Evolutionary conservation across 1,140 invertebrate species (phyloP), one percentile per base, ranked within the genome.

Genomic region (Drosophila micromelanica): DNA sequence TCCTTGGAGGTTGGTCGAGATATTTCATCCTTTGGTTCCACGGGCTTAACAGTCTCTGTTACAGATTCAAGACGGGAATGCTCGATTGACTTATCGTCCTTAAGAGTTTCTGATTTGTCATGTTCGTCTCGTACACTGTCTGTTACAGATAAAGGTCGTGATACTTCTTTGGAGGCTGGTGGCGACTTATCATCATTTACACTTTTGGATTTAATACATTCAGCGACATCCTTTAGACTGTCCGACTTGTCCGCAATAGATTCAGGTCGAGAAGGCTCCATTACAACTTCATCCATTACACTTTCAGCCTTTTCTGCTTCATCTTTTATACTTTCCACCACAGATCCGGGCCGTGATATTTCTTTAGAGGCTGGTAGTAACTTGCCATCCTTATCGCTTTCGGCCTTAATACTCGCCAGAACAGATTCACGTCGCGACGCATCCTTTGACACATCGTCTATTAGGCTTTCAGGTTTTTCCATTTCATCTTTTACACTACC

Each of bases 321-420:
- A 4, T 57, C 69, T 6, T 74, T 74, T 8, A 70, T 20, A 20
- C 70, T 76, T 17, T 49, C 72, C 0, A 38, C 63, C 0, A 63
- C 71, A 5, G 82, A 84, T 17, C 52, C 56, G 2, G 61, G 73
- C n/a, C 73, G 9, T 17, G 80, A 89, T 27, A 23, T 20, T 42
- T 81, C 79, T 32, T 75, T 61, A 0, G 76, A 73, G 0, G 37
- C 37, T 3, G 27, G 15, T 0, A 32, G 6, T 1, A 76, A 73
- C 42, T 64, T 56, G 12, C 70, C 57, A 60, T 73, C 73, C 32
- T 77, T 79, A 2, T 20, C 2, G 17, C 51, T 72, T 1, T 55
- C 51, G 5, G 55, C 5, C 2, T 64, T 64, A 2, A 30, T 8
- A 27, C 64, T 65, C 17, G 74, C 60, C 8, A 11, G 70, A 35